Evolutionary conservation across 2,888 invertebrate species (phyloP).

Genomic region (Odontocerum albicorne): DNA sequence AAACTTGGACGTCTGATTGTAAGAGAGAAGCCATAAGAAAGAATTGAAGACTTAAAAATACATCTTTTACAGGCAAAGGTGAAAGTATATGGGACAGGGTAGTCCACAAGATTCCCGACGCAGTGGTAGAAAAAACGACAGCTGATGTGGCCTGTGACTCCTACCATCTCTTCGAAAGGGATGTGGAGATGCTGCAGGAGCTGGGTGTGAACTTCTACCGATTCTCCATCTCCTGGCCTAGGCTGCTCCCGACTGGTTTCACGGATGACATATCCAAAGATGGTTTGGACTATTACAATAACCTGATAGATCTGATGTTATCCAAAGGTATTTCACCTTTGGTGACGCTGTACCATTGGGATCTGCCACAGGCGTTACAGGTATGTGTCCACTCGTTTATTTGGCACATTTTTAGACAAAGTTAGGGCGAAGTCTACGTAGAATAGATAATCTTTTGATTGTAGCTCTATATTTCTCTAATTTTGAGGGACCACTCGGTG

Average conservation of each 20-base stretch:
- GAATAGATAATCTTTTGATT: not conserved
- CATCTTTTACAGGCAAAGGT: slow-evolving; percentile 33
- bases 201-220: slow-evolving; percentile 57
- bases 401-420: not conserved
- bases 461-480: no score
- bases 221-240: slow-evolving; percentile 66
- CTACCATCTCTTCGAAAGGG: slow-evolving; percentile 61
- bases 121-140: slow-evolving; percentile 13
- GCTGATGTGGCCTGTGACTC: slow-evolving; percentile 69
- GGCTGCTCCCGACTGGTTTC: slow-evolving; percentile 62
- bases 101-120: slow-evolving; percentile 17
- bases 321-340: slow-evolving; percentile 59
- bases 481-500: no score
- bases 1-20: no score
- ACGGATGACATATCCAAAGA: slow-evolving; percentile 53
- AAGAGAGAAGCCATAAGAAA: no score
- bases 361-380: slow-evolving; percentile 51
- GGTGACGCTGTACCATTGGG: slow-evolving; percentile 63
- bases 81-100: slow-evolving; percentile 34
- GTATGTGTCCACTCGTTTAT: no score
- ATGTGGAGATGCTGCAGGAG: slow-evolving; percentile 49
- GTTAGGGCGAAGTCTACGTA: not conserved
- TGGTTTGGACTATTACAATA: slow-evolving; percentile 66
- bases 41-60: no score
- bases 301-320: slow-evolving; percentile 60